Evolutionary conservation across 2,888 invertebrate genomes (phyloP), one percentile per base, ranked within the genome.

Genomic region (Tachina fera): DNA sequence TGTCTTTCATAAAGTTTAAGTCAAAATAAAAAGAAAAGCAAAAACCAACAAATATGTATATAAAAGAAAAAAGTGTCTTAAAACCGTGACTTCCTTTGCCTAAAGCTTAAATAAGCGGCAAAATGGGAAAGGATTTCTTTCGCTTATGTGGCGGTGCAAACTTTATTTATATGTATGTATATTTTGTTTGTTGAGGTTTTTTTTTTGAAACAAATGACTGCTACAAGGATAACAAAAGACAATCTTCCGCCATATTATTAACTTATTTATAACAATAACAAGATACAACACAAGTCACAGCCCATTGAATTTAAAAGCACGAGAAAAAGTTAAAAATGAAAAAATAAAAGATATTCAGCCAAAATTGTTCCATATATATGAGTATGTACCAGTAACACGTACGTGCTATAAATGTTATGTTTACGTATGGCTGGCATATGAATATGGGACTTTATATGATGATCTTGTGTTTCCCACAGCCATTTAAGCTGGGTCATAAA

Each of bases 201-300:
- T 14, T 56, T 79, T 61, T 75, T 79, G 56, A 65, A 67, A 49
- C 68, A 84, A 87, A 82, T 84, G 75, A 86, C 65, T 76, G 76
- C 65, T 72, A 77, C 68, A 58, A 81, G 80, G 77, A 87, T 87
- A 86, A 88, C 88, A 87, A 92, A 91, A 91, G 91, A 89, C 90
- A 89, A 89, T 90, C 91, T 92, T 91, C 92, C 92, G 92, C 92
- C 92, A 91, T 92, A 90, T 92, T 92, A 92, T 92, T 92, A 92
- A 92, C 92, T 92, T 92, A 92, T 92, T 92, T 92, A 92, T 92
- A 92, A 92, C 91, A 89, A 90, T 90, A 90, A 90, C 90, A 89
- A 90, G 89, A 89, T 79, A 77, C 81, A 86, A 78, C 80, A 77
- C 70, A 78, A 84, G 77, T 75, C 84, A 84, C 86, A 84, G n/a